Evolutionary conservation across 2,888 invertebrate species (phyloP).

Genomic region (Scaptomyza tumidula): DNA sequence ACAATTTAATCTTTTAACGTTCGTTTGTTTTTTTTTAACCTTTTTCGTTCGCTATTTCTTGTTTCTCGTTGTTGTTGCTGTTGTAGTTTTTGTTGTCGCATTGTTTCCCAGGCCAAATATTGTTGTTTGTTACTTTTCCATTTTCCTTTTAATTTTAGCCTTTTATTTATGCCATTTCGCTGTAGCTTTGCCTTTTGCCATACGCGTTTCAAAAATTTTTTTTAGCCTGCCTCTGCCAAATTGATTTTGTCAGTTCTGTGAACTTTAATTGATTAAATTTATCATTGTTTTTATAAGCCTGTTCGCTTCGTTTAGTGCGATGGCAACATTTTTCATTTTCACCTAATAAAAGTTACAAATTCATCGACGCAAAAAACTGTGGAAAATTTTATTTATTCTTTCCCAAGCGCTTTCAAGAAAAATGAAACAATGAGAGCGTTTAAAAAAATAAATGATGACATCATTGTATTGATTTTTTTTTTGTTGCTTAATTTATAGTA

Average conservation of each 20-base stretch:
- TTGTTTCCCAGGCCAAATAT: slow-evolving; percentile 60
- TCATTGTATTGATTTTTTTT: not conserved
- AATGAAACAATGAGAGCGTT: not conserved
- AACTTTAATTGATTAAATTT: slow-evolving; percentile 66
- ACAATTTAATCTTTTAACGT: slow-evolving; percentile 77
- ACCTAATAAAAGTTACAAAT: slow-evolving; percentile 50
- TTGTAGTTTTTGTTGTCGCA: slow-evolving; percentile 37
- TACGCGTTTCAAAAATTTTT: slow-evolving; percentile 22
- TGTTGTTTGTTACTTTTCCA: slow-evolving; percentile 50
- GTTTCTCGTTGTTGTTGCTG: slow-evolving; percentile 27
- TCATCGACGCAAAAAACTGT: slow-evolving; percentile 21
- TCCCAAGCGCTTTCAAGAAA: not conserved
- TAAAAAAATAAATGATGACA: not conserved
- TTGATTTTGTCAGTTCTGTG: slow-evolving; percentile 62
- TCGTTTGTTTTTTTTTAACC: slow-evolving; percentile 67
- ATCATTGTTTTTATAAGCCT: slow-evolving; percentile 54
- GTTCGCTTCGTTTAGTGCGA: slow-evolving; percentile 8
- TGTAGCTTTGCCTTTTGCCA: slow-evolving; percentile 29
- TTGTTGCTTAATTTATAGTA: too few species aligned
- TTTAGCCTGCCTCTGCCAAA: slow-evolving; percentile 52
- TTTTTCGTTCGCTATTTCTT: slow-evolving; percentile 39
- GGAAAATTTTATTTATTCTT: not conserved
- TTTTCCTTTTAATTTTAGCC: slow-evolving; percentile 28
- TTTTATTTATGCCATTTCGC: slow-evolving; percentile 48
- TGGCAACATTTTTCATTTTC: slow-evolving; percentile 37